phyloP scores from a whole-genome alignment of 2,797 vertebrate species.

The Eulemur coronatus region DNA sequence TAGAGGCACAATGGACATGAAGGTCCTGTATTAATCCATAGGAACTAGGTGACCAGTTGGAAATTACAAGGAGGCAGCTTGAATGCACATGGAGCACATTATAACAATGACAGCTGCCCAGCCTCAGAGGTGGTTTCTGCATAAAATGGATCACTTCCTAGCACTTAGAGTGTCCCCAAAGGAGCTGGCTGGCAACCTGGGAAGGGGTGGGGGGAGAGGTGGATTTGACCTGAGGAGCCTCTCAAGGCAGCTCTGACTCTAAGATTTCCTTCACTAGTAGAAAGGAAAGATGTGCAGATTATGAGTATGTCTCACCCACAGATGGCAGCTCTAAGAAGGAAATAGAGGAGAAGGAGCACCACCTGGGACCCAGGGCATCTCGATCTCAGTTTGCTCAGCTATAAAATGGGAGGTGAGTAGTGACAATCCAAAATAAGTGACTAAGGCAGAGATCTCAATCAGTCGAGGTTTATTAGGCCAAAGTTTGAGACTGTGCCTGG shows the following conservation, averaged over 20 bases:
- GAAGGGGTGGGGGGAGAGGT: rapidly evolving
- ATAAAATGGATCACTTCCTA: not conserved
- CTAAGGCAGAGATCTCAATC: not conserved
- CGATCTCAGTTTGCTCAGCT: not conserved
- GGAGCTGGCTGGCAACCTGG: not conserved
- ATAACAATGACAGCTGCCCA: not conserved
- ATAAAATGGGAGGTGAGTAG: not conserved
- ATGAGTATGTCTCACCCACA: not conserved
- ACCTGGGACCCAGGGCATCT: not conserved
- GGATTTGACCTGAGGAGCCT: not conserved
- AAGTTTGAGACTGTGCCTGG: not conserved
- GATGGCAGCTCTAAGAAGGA: not conserved
- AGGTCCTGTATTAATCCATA: too few relatives aligned
- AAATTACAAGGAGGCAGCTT: too few relatives aligned
- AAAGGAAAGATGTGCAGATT: not conserved
- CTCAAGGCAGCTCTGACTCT: not conserved
- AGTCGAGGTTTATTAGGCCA: not conserved
- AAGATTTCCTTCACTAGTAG: not conserved
- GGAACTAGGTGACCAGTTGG: not conserved
- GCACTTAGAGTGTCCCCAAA: not conserved
- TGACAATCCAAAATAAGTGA: not conserved
- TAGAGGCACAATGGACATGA: not conserved
- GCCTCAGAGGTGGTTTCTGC: not conserved
- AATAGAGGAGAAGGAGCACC: not conserved
- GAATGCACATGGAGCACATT: not conserved